Evolutionary conservation across 2,797 vertebrate genomes (phyloP).

Genomic region (Aselliscus stoliczkanus): DNA sequence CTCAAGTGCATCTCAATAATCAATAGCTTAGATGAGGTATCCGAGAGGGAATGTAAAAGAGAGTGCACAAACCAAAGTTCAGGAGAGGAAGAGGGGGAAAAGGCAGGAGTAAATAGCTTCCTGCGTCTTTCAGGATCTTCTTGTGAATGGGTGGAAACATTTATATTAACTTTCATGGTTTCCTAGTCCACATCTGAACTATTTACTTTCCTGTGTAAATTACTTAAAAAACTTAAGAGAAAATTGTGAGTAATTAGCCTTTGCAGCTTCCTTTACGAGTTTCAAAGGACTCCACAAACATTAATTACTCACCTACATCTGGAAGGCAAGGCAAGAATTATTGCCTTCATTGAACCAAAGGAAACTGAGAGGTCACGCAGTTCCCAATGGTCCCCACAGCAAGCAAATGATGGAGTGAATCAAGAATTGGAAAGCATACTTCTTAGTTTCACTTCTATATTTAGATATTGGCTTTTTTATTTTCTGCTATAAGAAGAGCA

Average conservation of each 20-base stretch:
- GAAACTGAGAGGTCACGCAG: constrained; percentile 28
- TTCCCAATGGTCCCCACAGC: background rate
- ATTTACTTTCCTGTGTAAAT: constrained; percentile 19
- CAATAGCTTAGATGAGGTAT: background rate
- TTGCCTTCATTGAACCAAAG: constrained; percentile 18
- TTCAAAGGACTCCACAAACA: constrained; percentile 25
- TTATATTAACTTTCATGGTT: background rate
- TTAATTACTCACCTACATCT: constrained; percentile 49
- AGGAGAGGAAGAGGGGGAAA: background rate
- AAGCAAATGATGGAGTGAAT: constrained; percentile 36
- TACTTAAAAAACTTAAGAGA: constrained; percentile 14
- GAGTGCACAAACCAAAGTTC: background rate
- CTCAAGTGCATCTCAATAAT: background rate
- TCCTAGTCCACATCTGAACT: background rate
- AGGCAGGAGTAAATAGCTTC: background rate
- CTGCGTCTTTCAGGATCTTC: background rate
- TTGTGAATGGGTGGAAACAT: background rate
- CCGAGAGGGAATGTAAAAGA: background rate
- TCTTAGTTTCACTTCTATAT: constrained; percentile 36
- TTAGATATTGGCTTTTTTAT: constrained; percentile 29
- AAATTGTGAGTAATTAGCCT: constrained; percentile 7
- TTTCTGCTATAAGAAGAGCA: background rate
- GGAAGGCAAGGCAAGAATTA: constrained; percentile 12
- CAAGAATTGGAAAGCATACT: constrained; percentile 30
- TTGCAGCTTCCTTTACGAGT: background rate